Percentiles rank a stretch among this genome's conserved stretches.
Evolutionary conservation across 2,113 vertebrate species (phyloP).

Genomic region (Rhizomys pruinosus): DNA sequence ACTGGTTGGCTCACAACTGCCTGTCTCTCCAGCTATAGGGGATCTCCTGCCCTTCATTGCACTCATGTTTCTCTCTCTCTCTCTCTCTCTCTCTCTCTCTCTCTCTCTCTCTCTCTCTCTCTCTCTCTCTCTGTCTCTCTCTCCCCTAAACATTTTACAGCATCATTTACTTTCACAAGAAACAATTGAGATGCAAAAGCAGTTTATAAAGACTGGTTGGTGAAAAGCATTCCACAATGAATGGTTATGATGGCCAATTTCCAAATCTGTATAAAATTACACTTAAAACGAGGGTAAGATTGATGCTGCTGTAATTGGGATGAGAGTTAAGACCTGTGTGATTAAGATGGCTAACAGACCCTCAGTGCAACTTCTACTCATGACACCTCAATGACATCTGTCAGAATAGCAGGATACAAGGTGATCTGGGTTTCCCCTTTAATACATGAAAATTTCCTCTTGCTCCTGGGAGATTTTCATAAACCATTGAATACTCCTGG

Average conservation of each 20-base stretch:
- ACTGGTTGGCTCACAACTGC: not conserved
- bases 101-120: too few species aligned
- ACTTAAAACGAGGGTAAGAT: not conserved
- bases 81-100: too few species aligned
- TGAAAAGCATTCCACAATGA: not conserved
- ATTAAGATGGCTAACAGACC: not conserved
- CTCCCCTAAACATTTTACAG: not conserved
- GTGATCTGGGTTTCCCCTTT: not conserved
- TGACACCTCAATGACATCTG: not conserved
- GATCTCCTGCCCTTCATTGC: not conserved
- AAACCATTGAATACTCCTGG: not conserved
- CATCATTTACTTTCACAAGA: not conserved
- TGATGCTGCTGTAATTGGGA: not conserved
- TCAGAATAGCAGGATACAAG: not conserved
- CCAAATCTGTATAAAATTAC: not conserved
- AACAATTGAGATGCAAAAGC: not conserved
- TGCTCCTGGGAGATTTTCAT: not conserved
- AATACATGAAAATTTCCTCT: not conserved
- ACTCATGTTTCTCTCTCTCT: too few species aligned
- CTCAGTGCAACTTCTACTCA: not conserved
- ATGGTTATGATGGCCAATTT: not conserved
- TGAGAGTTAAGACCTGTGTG: not conserved
- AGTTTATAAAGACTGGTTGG: slow-evolving; percentile 20
- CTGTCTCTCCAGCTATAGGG: not conserved
- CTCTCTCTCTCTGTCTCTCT: too few species aligned